These are phyloP conservation scores for Platysteira castanea DNA, from an alignment of 2,113 vertebrate species.

Conservation along the genomic window DNA sequence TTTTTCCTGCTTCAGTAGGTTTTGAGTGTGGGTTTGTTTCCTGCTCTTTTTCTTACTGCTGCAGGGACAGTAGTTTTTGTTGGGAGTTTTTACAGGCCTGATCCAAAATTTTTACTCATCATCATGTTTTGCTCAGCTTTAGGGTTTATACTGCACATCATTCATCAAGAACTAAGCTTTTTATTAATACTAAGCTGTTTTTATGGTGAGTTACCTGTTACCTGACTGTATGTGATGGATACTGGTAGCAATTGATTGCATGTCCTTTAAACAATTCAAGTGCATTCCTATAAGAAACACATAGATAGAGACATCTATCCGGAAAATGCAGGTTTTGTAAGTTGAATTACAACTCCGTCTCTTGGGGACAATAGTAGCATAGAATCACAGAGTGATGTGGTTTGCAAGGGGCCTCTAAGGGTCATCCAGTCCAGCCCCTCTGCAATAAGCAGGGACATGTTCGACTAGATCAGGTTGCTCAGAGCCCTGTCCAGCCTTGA, in stretches of 20 bases:
- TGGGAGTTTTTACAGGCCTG: neutral
- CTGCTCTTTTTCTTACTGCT: neutral
- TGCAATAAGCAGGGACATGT: neutral
- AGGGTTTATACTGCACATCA: neutral
- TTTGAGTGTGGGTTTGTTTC: neutral
- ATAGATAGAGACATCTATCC: no score
- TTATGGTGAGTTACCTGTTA: neutral
- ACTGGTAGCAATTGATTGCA: neutral
- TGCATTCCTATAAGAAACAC: neutral
- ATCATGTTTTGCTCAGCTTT: neutral
- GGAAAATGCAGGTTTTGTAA: neutral
- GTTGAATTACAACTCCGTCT: neutral
- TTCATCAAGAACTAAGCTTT: neutral
- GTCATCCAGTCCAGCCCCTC: neutral
- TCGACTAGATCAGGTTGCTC: neutral
- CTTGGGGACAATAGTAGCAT: neutral
- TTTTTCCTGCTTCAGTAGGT: neutral
- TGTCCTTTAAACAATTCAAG: neutral
- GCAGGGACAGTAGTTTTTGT: neutral
- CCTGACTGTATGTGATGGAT: neutral
- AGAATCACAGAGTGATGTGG: neutral
- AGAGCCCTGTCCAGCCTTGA: neutral
- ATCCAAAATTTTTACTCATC: neutral
- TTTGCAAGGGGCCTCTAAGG: neutral
- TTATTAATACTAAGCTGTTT: neutral